Percentiles rank a stretch among this genome's conserved stretches.
Conservation (phyloP, 2,888 invertebrate genomes). For the Lumbricus terrestris region DNA sequence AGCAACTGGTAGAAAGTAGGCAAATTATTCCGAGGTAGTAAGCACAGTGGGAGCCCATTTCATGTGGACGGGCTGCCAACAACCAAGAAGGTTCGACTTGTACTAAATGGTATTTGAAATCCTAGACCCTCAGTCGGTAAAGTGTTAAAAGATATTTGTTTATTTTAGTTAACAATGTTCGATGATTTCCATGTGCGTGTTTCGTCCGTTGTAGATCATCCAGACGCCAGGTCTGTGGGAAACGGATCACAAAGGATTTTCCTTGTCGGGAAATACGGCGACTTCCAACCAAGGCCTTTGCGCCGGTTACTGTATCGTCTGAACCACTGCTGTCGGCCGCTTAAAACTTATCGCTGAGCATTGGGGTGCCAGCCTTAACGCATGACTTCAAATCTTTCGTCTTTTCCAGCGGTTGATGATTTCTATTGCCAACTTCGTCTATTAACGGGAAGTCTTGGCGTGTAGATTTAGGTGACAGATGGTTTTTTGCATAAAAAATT, state of each 20-base stretch:
- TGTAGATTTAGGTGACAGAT: background rate
- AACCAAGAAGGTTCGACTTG: no score
- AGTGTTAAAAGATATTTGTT: no score
- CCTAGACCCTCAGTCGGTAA: no score
- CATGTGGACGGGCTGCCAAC: no score
- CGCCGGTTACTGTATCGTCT: slow-evolving; percentile 26
- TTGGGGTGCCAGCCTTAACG: background rate
- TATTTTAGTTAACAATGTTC: background rate
- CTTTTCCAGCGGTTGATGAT: background rate
- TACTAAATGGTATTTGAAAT: no score
- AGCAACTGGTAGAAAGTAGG: no score
- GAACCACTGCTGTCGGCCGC: background rate
- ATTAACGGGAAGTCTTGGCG: background rate
- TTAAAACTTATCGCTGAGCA: background rate
- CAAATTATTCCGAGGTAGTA: no score
- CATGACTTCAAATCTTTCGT: background rate
- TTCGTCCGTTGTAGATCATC: slow-evolving; percentile 70
- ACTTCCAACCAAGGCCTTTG: background rate
- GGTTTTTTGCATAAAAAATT: background rate
- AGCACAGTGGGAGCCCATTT: no score
- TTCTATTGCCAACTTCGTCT: background rate
- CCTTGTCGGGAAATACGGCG: slow-evolving; percentile 22
- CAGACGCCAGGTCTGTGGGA: slow-evolving; percentile 84
- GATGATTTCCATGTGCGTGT: no score
- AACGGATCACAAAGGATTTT: slow-evolving; percentile 50